These are phyloP conservation scores for Melieria omissa DNA, from an alignment of 2,888 invertebrate species.

Conservation along the genomic window DNA sequence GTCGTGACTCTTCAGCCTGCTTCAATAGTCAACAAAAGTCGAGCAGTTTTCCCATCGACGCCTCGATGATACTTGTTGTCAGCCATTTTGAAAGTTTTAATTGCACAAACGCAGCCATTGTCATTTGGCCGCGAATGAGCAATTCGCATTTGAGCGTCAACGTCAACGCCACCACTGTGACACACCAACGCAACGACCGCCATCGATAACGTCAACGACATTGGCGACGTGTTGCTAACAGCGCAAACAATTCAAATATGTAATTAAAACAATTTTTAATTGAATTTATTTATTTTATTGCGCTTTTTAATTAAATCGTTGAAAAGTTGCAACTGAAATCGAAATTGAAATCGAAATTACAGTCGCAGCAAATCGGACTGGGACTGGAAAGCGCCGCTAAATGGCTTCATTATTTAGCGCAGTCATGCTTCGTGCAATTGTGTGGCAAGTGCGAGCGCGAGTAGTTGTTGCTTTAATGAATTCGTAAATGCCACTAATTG, in stretches of 20 bases:
- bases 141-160: neutral
- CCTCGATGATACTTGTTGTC: conserved; percentile 55
- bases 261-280: conserved; percentile 51
- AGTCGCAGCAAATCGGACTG: neutral
- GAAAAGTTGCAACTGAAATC: conserved; percentile 18
- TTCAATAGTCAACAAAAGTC: too few relatives aligned
- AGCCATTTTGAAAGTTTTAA: conserved; percentile 46
- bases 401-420: conserved; percentile 23
- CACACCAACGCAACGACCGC: too few relatives aligned
- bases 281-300: conserved; percentile 55
- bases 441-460: neutral
- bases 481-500: conserved; percentile 28
- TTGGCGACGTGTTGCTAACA: neutral
- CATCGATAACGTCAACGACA: neutral
- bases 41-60: conserved; percentile 39
- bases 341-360: conserved; percentile 5
- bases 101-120: conserved; percentile 15
- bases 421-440: neutral
- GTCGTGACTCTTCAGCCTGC: too few relatives aligned
- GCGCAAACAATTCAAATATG: conserved; percentile 25
- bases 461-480: conserved; percentile 19
- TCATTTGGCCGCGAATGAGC: conserved; percentile 8
- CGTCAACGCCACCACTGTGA: neutral
- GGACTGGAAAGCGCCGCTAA: conserved; percentile 19
- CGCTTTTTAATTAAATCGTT: conserved; percentile 56